Evolutionary conservation across 1,140 invertebrate species (phyloP).

Genomic region (Drosophila eugracilis): DNA sequence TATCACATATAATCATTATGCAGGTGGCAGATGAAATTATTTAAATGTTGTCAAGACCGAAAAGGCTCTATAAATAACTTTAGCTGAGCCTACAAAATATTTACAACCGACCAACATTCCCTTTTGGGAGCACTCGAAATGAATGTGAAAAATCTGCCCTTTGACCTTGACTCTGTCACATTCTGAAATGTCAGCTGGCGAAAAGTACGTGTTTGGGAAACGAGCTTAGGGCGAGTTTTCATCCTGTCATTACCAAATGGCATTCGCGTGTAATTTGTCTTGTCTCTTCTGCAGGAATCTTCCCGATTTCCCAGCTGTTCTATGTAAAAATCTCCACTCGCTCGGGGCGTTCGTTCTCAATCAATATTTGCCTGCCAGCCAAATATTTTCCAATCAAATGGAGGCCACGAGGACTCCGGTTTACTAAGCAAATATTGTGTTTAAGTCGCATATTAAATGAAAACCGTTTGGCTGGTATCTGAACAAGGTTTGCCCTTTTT

Average conservation of each 20-base stretch:
- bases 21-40: no score
- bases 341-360: conserved; percentile 20
- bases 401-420: conserved; percentile 11
- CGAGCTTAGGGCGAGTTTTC: conserved; percentile 16
- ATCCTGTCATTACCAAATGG: conserved; percentile 46
- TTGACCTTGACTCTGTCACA: conserved; percentile 30
- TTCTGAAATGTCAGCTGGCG: conserved; percentile 29
- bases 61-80: neutral
- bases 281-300: conserved; percentile 26
- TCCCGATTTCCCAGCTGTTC: conserved; percentile 12
- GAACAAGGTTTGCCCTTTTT: conserved; percentile 15
- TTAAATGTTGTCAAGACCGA: no score
- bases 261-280: conserved; percentile 39
- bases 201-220: conserved; percentile 12
- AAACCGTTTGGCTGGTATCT: conserved; percentile 22
- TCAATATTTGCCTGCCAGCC: conserved; percentile 37
- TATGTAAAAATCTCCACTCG: conserved; percentile 7
- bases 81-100: conserved; percentile 6
- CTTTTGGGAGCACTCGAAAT: conserved; percentile 3
- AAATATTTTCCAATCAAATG: conserved; percentile 47
- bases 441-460: conserved; percentile 40
- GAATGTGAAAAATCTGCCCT: conserved; percentile 16
- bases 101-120: conserved; percentile 6
- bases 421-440: conserved; percentile 51
- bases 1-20: no score